A percentile compares a stretch with the other conserved stretches of the same genome.
phyloP scores from a whole-genome alignment of 2,888 invertebrate species.

The Callyntrura sp. region DNA sequence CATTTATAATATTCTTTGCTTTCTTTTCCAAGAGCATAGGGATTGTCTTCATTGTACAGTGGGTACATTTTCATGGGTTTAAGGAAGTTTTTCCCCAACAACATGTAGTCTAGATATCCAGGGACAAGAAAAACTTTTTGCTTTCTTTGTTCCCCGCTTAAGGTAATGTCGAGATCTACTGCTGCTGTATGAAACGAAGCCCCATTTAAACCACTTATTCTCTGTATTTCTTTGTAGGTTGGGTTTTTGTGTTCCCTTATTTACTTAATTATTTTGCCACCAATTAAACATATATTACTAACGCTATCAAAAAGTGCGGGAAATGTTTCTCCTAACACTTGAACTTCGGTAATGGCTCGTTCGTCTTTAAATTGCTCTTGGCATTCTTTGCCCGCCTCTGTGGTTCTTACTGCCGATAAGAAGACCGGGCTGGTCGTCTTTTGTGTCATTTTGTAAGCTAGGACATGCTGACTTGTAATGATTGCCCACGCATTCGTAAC shows the following conservation, averaged over 20 bases:
- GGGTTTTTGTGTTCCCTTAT: neutral
- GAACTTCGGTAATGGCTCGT: neutral
- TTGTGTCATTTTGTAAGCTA: too few species aligned
- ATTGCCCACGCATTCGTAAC: too few species aligned
- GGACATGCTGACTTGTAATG: too few species aligned
- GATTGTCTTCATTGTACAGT: neutral
- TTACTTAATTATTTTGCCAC: conserved; percentile 1
- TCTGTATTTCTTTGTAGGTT: neutral
- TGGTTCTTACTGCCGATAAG: neutral
- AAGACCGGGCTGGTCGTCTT: too few species aligned
- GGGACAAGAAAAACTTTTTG: conserved; percentile 8
- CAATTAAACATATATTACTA: neutral
- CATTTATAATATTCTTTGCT: neutral
- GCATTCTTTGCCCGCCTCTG: neutral
- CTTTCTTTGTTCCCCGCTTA: neutral
- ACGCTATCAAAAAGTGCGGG: conserved; percentile 1
- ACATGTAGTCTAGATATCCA: neutral
- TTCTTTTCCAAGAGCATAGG: neutral
- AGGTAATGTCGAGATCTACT: neutral
- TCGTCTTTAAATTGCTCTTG: neutral
- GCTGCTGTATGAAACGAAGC: neutral
- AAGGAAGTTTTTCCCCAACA: conserved; percentile 4
- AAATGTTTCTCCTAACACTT: neutral
- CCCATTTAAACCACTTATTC: neutral
- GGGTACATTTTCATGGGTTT: neutral